phyloP scores from a whole-genome alignment of 2,888 invertebrate species.

The Drosophila picticornis region DNA sequence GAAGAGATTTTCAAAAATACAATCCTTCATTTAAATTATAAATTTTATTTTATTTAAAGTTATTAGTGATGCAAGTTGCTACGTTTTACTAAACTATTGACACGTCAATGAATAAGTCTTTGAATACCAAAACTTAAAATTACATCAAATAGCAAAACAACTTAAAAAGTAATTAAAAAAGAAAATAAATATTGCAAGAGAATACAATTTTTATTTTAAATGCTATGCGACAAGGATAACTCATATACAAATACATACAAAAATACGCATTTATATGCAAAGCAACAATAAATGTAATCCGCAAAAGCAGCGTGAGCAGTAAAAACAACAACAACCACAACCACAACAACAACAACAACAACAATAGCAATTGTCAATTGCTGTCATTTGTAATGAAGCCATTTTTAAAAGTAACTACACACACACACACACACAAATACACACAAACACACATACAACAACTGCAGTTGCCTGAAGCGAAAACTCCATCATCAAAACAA shows the following conservation, averaged over 20 bases:
- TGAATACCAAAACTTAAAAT: neutral
- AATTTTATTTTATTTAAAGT: neutral
- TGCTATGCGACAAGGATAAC: slow-evolving; percentile 1
- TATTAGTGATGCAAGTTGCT: neutral
- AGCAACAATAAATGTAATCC: slow-evolving; percentile 33
- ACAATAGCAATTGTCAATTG: slow-evolving; percentile 44
- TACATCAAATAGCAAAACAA: neutral
- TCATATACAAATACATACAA: neutral
- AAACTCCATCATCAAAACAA: slow-evolving; percentile 42
- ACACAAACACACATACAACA: slow-evolving; percentile 7
- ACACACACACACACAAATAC: slow-evolving; percentile 13
- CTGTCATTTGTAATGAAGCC: slow-evolving; percentile 68
- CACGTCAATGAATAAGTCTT: neutral
- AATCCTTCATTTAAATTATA: neutral
- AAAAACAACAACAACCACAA: slow-evolving; percentile 19
- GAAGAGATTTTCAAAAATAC: neutral
- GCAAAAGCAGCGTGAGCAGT: slow-evolving; percentile 8
- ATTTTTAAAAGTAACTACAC: slow-evolving; percentile 58
- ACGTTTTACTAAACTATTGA: neutral
- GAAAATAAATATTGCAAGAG: neutral
- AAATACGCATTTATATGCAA: slow-evolving; percentile 3
- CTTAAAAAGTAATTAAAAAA: neutral
- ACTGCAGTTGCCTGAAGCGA: slow-evolving; percentile 30
- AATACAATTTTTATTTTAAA: slow-evolving; percentile 1
- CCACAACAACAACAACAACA: slow-evolving; percentile 18